A percentile compares a stretch with the other conserved stretches of the same genome.
phyloP scores from a whole-genome alignment of 2,797 vertebrate genomes.

The Myripristis jacobus region DNA sequence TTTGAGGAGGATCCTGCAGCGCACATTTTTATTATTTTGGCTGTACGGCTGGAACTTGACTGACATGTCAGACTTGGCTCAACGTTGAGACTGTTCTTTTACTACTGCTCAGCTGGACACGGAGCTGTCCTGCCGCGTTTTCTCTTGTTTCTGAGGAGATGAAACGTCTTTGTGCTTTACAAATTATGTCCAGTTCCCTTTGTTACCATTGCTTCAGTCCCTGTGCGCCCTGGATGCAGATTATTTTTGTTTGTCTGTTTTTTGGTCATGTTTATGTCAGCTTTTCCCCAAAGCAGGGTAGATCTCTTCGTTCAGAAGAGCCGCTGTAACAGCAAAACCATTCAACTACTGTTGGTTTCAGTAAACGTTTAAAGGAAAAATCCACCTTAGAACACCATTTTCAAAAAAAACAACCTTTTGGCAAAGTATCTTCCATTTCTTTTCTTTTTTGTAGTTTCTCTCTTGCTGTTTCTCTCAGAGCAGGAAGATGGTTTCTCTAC shows the following conservation, averaged over 20 bases:
- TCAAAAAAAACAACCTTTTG: too few relatives aligned
- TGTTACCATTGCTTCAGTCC: slow-evolving; percentile 15
- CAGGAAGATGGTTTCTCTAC: too few relatives aligned
- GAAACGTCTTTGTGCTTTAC: background rate
- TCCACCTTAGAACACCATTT: too few relatives aligned
- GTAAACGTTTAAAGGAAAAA: too few relatives aligned
- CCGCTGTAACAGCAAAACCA: background rate
- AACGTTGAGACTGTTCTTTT: slow-evolving; percentile 16
- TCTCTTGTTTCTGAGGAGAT: slow-evolving; percentile 21
- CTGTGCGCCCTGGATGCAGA: slow-evolving; percentile 13
- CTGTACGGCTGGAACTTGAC: background rate
- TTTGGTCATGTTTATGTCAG: background rate
- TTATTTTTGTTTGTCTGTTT: background rate
- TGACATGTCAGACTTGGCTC: background rate
- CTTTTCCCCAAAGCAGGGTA: background rate
- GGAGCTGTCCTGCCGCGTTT: slow-evolving; percentile 19
- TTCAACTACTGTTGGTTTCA: background rate
- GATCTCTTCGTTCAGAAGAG: background rate
- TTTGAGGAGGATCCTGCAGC: background rate
- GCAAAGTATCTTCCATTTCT: too few relatives aligned
- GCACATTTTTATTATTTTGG: background rate
- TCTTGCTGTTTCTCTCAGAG: too few relatives aligned
- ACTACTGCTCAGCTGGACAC: slow-evolving; percentile 19
- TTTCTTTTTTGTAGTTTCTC: too few relatives aligned
- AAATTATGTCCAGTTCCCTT: slow-evolving; percentile 10